These are phyloP conservation scores for Muschampia plurimacula DNA, from an alignment of 2,888 invertebrate genomes.

Conservation along the genomic window DNA sequence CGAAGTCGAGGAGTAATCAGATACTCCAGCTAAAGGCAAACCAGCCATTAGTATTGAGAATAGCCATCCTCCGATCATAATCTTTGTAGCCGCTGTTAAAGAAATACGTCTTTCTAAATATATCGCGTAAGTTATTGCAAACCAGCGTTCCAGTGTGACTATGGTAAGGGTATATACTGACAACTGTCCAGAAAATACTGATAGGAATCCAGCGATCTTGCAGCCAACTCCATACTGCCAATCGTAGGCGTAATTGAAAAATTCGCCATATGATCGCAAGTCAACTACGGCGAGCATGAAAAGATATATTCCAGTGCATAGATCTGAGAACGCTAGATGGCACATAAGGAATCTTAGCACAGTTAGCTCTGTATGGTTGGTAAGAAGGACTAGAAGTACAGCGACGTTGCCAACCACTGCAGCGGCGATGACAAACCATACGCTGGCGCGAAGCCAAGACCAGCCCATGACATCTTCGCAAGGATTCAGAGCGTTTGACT, in stretches of 20 bases:
- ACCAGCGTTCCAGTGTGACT: constrained; percentile 94
- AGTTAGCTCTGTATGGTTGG: constrained; percentile 81
- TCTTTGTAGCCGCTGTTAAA: constrained; percentile 89
- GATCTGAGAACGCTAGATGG: constrained; percentile 95
- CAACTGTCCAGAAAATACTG: constrained; percentile 94
- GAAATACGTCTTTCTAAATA: constrained; percentile 93
- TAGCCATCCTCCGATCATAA: constrained; percentile 92
- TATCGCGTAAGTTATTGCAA: constrained; percentile 93
- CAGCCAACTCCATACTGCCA: constrained; percentile 95
- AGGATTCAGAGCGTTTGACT: constrained; percentile 93
- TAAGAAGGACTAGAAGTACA: constrained; percentile 91
- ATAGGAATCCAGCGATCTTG: constrained; percentile 94
- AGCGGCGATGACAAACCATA: constrained; percentile 94
- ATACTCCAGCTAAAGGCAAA: constrained; percentile 93
- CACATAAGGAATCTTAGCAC: constrained; percentile 81
- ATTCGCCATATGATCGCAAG: constrained; percentile 92
- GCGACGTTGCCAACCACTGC: constrained; percentile 94
- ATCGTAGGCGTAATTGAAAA: constrained; percentile 95
- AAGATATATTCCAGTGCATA: constrained; percentile 94
- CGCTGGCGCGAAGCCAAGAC: constrained; percentile 90
- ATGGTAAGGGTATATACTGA: constrained; percentile 95
- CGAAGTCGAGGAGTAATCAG: constrained; percentile 93
- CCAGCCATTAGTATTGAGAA: constrained; percentile 92
- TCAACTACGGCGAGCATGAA: constrained; percentile 94
- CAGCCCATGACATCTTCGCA: constrained; percentile 97